phyloP scores from a whole-genome alignment of 2,797 vertebrate genomes.

The Etheostoma nigrum region DNA sequence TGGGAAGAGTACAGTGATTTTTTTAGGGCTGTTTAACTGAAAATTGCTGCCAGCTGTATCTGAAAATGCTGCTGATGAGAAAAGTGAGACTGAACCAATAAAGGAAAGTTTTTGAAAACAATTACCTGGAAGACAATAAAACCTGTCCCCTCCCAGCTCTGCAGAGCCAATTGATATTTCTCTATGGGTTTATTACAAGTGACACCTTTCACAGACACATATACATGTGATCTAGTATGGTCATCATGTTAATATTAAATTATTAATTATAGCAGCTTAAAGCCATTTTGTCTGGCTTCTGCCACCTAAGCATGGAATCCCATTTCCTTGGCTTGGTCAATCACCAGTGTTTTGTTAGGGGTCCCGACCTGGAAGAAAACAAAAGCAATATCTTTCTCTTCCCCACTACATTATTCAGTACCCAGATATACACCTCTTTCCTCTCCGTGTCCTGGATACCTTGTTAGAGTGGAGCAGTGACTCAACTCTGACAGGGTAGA shows the following conservation, averaged over 20 bases:
- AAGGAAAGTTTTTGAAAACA: neutral
- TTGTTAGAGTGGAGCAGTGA: constrained; percentile 58
- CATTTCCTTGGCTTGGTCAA: constrained; percentile 24
- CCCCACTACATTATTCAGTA: constrained; percentile 57
- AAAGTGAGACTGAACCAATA: neutral
- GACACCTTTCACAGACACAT: neutral
- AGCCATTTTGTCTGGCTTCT: constrained; percentile 1
- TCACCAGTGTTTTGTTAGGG: neutral
- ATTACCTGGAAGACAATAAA: neutral
- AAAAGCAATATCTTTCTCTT: constrained; percentile 18
- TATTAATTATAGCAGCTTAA: neutral
- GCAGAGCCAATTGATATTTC: too few relatives aligned
- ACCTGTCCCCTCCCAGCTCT: too few relatives aligned
- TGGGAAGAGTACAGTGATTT: neutral
- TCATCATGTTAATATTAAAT: neutral
- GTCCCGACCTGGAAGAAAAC: constrained; percentile 14
- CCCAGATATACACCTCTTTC: constrained; percentile 36
- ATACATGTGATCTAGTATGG: neutral
- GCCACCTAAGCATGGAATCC: neutral
- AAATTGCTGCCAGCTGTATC: neutral
- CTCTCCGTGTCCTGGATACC: constrained; percentile 38
- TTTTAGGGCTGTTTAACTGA: neutral
- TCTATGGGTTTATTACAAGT: too few relatives aligned
- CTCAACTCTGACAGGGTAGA: constrained; percentile 54
- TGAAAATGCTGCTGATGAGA: neutral